Evolutionary conservation across 1,140 invertebrate species (phyloP).

Genomic region (Philotrypesis tridentata): DNA sequence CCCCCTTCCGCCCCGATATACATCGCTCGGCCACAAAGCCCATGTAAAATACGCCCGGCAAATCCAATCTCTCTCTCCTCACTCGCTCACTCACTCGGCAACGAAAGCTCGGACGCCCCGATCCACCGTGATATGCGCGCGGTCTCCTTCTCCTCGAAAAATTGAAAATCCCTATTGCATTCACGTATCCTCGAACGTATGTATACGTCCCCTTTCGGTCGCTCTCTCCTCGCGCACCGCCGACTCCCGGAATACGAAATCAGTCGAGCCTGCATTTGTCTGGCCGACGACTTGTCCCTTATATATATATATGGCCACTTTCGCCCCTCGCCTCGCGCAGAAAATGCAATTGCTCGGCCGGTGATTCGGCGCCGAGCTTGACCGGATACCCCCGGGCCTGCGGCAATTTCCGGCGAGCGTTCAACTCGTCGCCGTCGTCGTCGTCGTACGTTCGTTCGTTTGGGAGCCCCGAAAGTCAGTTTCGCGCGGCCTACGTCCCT

Average conservation of each 20-base stretch:
- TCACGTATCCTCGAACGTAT: not conserved
- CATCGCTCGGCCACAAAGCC: too few species aligned
- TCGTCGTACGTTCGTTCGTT: too few species aligned
- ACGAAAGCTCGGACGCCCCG: too few species aligned
- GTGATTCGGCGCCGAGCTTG: slow-evolving; percentile 16
- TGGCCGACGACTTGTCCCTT: too few species aligned
- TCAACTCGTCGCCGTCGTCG: not conserved
- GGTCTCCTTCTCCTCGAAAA: not conserved
- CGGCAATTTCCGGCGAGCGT: slow-evolving; percentile 29
- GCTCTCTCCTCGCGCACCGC: too few species aligned
- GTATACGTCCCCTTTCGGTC: not conserved
- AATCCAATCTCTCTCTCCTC: too few species aligned
- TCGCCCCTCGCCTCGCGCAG: not conserved
- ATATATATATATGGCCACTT: not conserved
- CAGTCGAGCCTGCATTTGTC: not conserved
- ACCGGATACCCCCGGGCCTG: slow-evolving; percentile 13
- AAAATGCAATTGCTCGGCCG: slow-evolving; percentile 11
- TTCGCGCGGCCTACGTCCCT: not conserved
- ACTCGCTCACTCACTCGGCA: too few species aligned
- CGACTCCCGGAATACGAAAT: not conserved
- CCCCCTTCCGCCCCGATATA: too few species aligned
- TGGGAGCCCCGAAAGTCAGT: not conserved
- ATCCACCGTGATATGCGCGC: not conserved
- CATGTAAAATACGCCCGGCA: too few species aligned
- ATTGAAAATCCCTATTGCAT: not conserved